A percentile compares a stretch with the other conserved stretches of the same genome.
phyloP scores from a whole-genome alignment of 2,113 vertebrate species.

The Nematolebias whitei region DNA sequence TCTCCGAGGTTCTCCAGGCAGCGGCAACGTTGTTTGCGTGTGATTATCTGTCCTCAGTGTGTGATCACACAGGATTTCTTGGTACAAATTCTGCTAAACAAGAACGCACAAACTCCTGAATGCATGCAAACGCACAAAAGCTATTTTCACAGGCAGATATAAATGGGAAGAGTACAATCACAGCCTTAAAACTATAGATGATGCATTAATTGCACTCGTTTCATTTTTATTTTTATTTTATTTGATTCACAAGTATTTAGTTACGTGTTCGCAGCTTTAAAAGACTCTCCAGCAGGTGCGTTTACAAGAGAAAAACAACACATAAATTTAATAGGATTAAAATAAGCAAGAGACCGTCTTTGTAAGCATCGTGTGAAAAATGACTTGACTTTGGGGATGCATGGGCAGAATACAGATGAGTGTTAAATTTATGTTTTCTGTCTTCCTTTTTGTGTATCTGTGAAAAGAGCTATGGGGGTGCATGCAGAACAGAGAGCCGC shows the following conservation, averaged over 20 bases:
- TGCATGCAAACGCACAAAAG: constrained; percentile 9
- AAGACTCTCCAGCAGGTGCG: constrained; percentile 18
- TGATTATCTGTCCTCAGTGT: constrained; percentile 42
- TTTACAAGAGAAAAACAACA: constrained; percentile 39
- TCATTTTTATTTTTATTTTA: neutral
- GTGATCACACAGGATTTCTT: constrained; percentile 30
- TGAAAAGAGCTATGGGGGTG: constrained; percentile 35
- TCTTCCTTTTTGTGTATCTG: constrained; percentile 29
- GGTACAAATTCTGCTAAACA: constrained; percentile 32
- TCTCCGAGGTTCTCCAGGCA: constrained; percentile 21
- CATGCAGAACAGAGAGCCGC: constrained; percentile 21
- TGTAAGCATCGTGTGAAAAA: constrained; percentile 34
- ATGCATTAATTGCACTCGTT: constrained; percentile 7
- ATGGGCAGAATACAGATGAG: constrained; percentile 68
- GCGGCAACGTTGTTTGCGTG: constrained; percentile 45
- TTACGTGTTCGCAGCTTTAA: constrained; percentile 30
- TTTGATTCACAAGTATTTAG: constrained; percentile 9
- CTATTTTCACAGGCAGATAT: neutral
- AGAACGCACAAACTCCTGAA: constrained; percentile 3
- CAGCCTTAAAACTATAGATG: neutral
- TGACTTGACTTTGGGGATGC: constrained; percentile 27
- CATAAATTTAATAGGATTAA: constrained; percentile 57
- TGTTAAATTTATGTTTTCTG: constrained; percentile 37
- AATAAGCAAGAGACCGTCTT: constrained; percentile 36
- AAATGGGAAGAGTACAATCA: neutral